Percentiles rank a stretch among this genome's conserved stretches.
These are phyloP conservation scores for Dynastes maya DNA, from an alignment of 2,888 invertebrate genomes.

Conservation along the genomic window DNA sequence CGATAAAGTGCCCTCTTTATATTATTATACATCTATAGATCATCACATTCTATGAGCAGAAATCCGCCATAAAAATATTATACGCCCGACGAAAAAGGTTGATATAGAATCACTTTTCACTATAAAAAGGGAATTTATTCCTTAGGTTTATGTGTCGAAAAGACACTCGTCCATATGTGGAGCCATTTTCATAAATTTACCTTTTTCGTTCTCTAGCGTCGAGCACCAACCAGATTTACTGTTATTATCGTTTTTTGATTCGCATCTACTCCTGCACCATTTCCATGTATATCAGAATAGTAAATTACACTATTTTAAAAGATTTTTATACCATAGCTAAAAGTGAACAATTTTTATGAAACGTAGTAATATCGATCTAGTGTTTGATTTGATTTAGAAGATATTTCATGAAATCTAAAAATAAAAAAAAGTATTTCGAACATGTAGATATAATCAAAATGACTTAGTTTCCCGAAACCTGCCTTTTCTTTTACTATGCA, in stretches of 20 bases:
- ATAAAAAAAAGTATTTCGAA: too few species aligned
- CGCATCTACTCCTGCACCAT: slow-evolving; percentile 53
- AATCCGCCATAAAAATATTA: slow-evolving; percentile 68
- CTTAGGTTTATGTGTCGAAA: slow-evolving; percentile 58
- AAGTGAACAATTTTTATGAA: too few species aligned
- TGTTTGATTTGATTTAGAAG: too few species aligned
- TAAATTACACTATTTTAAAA: slow-evolving; percentile 9
- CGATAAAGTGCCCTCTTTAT: slow-evolving; percentile 68
- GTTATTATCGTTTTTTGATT: slow-evolving; percentile 45
- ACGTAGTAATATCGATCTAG: too few species aligned
- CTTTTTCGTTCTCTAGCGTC: slow-evolving; percentile 48
- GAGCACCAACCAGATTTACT: slow-evolving; percentile 38
- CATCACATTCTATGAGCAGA: slow-evolving; percentile 66
- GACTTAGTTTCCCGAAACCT: too few species aligned
- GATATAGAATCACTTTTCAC: slow-evolving; percentile 58
- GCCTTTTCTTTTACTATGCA: too few species aligned
- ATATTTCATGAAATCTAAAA: too few species aligned
- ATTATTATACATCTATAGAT: slow-evolving; percentile 69
- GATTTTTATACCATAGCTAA: too few species aligned
- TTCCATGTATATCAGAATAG: slow-evolving; percentile 48
- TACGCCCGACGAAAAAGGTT: slow-evolving; percentile 58
- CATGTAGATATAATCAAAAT: too few species aligned
- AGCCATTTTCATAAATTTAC: slow-evolving; percentile 58
- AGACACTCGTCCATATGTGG: slow-evolving; percentile 56
- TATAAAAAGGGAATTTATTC: slow-evolving; percentile 60